Percentiles rank a stretch among this genome's conserved stretches.
phyloP scores from a whole-genome alignment of 2,888 invertebrate species.

The Carterocephalus palaemon region DNA sequence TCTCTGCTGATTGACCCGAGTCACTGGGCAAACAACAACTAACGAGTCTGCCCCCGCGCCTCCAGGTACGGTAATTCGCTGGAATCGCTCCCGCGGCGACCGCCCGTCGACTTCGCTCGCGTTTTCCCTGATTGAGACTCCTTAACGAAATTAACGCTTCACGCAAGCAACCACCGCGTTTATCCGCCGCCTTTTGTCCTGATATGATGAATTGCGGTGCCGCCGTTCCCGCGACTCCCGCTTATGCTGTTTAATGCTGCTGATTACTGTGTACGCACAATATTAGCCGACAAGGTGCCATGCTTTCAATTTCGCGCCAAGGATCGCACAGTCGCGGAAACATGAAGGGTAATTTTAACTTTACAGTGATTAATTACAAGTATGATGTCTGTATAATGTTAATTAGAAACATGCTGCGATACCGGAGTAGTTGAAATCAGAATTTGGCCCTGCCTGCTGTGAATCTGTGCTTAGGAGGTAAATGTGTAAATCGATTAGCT shows the following conservation, averaged over 20 bases:
- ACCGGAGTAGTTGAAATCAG: no score
- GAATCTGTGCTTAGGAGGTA: no score
- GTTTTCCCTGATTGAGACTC: slow-evolving; percentile 73
- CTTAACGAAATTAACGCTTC: slow-evolving; percentile 76
- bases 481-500: no score
- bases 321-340: slow-evolving; percentile 47
- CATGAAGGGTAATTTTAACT: slow-evolving; percentile 57
- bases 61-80: slow-evolving; percentile 70
- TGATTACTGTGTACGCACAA: slow-evolving; percentile 68
- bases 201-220: slow-evolving; percentile 75
- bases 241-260: slow-evolving; percentile 64
- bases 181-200: slow-evolving; percentile 70
- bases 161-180: slow-evolving; percentile 67
- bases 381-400: no score
- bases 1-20: slow-evolving; percentile 80
- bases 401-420: no score
- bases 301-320: slow-evolving; percentile 38
- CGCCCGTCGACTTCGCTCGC: slow-evolving; percentile 63
- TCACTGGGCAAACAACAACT: slow-evolving; percentile 79
- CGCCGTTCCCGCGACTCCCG: slow-evolving; percentile 64
- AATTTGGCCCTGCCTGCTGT: no score
- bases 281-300: slow-evolving; percentile 56
- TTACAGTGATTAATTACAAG: slow-evolving; percentile 62
- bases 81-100: slow-evolving; percentile 68
- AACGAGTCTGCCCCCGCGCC: slow-evolving; percentile 76